Evolutionary conservation across 1,140 invertebrate genomes (phyloP), one percentile per base, ranked within the genome.

Genomic region (Platyura marginata): DNA sequence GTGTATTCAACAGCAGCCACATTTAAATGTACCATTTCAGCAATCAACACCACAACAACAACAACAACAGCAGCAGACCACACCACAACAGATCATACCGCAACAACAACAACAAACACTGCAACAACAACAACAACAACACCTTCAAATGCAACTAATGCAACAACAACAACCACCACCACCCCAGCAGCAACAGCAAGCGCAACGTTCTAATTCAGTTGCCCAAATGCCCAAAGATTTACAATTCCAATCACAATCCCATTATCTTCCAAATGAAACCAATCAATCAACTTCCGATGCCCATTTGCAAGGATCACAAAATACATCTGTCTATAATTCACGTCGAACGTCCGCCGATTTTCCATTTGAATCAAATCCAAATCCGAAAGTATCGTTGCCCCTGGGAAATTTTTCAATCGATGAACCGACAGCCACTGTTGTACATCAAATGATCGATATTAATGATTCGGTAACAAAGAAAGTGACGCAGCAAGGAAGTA

Each of bases 271-370:
- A n/a, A 37, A n/a, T 37, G 44, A 44, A 44, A 32, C 47, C 32
- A 19, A 46, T 29, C 47, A 45, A 37, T 45, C 25, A 21, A 11
- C 29, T 25, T 43, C 13, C 29, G 15, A 34, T 47, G 22, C 36
- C 22, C 21, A 23, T 21, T 37, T 23, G 3, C 44, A 46, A 25
- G n/a, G 38, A 36, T 13, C 42, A 37, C 35, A 13, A 33, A 8
- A 22, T 29, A 22, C 41, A 57, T 43, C 58, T 16, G 52, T 58
- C 0, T 61, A 61, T 40, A 60, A 56, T 41, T 61, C 58, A 13
- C 50, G 58, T 3, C 50, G 58, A 10, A 58, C 58, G 19, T 61
- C 58, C 11, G 48, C 59, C 21, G 58, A 61, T 43, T 6, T 13
- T 6, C 6, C 25, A 8, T 29, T 29, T 13, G 25, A 29, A 13